A percentile compares a stretch with the other conserved stretches of the same genome.
These are phyloP conservation scores for Ostrea denselamellosa DNA, from an alignment of 1,140 invertebrate genomes.

Conservation along the genomic window DNA sequence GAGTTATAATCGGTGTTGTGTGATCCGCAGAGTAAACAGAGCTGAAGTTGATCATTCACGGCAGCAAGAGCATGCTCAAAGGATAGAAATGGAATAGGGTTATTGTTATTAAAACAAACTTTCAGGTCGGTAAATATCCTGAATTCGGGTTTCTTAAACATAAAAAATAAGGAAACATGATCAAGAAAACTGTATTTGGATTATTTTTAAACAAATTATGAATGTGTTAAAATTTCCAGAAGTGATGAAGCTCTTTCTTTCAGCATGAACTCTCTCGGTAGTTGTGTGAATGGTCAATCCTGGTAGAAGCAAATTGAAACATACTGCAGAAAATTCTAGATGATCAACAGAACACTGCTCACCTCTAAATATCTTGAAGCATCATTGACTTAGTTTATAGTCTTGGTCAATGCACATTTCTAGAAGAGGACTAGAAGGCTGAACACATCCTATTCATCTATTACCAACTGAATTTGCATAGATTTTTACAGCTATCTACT, in stretches of 20 bases:
- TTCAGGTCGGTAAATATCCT: slow-evolving; percentile 29
- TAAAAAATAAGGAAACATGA: not conserved
- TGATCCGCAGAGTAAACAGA: slow-evolving; percentile 15
- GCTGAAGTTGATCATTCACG: slow-evolving; percentile 6
- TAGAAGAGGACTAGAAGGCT: no score
- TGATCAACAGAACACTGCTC: no score
- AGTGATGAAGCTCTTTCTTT: not conserved
- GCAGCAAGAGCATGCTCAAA: slow-evolving; percentile 11
- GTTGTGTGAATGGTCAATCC: no score
- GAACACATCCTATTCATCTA: no score
- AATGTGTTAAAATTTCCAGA: not conserved
- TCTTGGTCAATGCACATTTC: no score
- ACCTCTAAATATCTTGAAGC: no score
- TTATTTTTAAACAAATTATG: slow-evolving; percentile 14
- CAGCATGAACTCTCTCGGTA: not conserved
- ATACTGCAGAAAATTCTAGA: no score
- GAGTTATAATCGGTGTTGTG: not conserved
- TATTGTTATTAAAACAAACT: slow-evolving; percentile 36
- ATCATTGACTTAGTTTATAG: no score
- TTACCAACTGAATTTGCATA: not conserved
- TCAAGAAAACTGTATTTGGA: not conserved
- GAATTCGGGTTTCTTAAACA: not conserved
- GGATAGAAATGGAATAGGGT: not conserved
- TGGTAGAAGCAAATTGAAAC: no score
- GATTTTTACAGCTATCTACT: not conserved